Evolutionary conservation across 2,888 invertebrate genomes (phyloP).

Genomic region (Leptarthrus brevirostris): DNA sequence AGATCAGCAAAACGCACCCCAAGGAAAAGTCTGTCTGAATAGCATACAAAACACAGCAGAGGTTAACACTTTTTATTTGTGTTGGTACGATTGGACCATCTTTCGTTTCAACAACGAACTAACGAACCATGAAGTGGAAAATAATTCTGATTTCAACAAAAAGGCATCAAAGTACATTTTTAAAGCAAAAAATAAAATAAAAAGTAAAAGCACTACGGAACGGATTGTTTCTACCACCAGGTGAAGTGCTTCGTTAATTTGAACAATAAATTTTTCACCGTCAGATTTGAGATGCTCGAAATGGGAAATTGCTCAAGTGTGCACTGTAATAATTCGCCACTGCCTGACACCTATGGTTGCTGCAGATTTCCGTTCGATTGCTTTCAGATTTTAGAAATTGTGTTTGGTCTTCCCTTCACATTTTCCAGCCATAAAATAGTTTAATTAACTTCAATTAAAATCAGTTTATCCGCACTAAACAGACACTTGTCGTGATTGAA

Average conservation of each 20-base stretch:
- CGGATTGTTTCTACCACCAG: slow-evolving; percentile 7
- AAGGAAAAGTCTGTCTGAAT: background rate
- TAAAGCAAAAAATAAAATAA: slow-evolving; percentile 3
- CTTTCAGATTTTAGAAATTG: background rate
- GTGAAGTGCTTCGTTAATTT: slow-evolving; percentile 11
- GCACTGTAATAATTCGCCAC: background rate
- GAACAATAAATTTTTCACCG: slow-evolving; percentile 17
- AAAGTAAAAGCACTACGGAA: background rate
- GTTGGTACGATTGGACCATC: background rate
- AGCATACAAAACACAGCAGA: background rate
- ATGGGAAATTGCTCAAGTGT: background rate
- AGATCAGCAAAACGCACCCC: background rate
- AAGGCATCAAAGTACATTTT: slow-evolving; percentile 2
- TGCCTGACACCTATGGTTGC: background rate
- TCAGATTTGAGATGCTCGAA: background rate
- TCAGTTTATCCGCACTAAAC: background rate
- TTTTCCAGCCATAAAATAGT: slow-evolving; percentile 3
- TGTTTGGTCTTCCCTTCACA: background rate
- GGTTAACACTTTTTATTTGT: slow-evolving; percentile 25
- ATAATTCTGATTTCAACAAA: slow-evolving; percentile 35
- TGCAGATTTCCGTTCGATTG: background rate
- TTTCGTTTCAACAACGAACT: slow-evolving; percentile 11
- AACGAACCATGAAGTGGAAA: slow-evolving; percentile 38
- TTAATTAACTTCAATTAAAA: background rate
- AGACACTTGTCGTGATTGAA: background rate